Percentiles rank a stretch among this genome's conserved stretches.
phyloP scores from a whole-genome alignment of 2,797 vertebrate species.

The Pristis pectinata region DNA sequence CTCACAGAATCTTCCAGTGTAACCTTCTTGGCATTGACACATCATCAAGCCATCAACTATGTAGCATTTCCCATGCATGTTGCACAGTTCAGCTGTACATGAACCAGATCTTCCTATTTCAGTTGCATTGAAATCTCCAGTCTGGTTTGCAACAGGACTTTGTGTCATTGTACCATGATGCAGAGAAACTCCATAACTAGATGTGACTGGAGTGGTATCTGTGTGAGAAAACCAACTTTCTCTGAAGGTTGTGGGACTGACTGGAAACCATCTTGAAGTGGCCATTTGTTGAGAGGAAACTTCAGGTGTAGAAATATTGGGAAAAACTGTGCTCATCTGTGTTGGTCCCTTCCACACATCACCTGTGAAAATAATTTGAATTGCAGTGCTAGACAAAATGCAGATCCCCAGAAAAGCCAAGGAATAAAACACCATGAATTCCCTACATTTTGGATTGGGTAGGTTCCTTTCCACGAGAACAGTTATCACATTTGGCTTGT shows the following conservation, averaged over 20 bases:
- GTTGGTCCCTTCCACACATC: neutral
- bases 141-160: neutral
- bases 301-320: neutral
- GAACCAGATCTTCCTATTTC: constrained; percentile 42
- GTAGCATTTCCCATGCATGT: constrained; percentile 58
- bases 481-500: no score
- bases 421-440: neutral
- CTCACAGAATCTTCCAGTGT: constrained; percentile 62
- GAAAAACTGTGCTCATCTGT: neutral
- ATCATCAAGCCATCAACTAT: constrained; percentile 45
- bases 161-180: neutral
- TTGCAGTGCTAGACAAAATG: neutral
- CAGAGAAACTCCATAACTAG: neutral
- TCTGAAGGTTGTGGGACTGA: neutral
- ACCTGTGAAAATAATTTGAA: neutral
- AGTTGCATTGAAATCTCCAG: neutral
- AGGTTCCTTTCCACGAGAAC: no score
- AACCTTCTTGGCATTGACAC: constrained; percentile 69
- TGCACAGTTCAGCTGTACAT: constrained; percentile 59
- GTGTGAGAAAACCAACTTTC: neutral
- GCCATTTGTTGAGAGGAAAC: neutral
- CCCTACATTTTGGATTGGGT: no score
- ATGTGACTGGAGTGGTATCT: no score
- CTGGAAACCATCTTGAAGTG: neutral
- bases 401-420: neutral